Percentiles rank a stretch among this genome's conserved stretches.
Evolutionary conservation across 2,797 vertebrate genomes (phyloP).

Genomic region (Lagodon rhomboides): DNA sequence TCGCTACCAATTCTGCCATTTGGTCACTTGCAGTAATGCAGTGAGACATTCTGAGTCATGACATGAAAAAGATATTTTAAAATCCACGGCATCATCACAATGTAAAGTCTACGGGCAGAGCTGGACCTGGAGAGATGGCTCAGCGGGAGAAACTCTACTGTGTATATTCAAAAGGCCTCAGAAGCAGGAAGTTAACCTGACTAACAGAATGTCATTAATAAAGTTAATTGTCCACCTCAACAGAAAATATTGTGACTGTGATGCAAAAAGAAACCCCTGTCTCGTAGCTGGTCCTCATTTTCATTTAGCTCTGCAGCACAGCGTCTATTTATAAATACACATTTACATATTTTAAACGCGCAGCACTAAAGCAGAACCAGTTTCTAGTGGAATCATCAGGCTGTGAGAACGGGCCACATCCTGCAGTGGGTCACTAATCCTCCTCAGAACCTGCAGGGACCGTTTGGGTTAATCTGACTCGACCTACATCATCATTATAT

Average conservation of each 20-base stretch:
- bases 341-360: neutral
- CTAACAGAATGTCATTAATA: neutral
- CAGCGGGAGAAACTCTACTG: no score
- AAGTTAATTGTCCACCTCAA: no score
- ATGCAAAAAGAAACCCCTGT: neutral
- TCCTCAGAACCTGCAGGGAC: constrained; percentile 46
- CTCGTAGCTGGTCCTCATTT: neutral
- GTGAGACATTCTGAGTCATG: no score
- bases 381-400: neutral
- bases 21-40: no score
- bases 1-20: no score
- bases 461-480: constrained; percentile 47
- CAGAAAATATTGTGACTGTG: neutral
- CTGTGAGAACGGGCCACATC: constrained; percentile 30
- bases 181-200: no score
- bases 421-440: constrained; percentile 45
- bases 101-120: no score
- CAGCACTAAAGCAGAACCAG: neutral
- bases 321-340: neutral
- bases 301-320: neutral
- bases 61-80: no score
- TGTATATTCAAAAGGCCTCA: no score
- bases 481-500: constrained; percentile 45
- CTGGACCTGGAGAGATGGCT: no score
- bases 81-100: no score